A percentile compares a stretch with the other conserved stretches of the same genome.
These are phyloP conservation scores for Teleopsis dalmanni DNA, from an alignment of 1,140 invertebrate species.

Conservation along the genomic window DNA sequence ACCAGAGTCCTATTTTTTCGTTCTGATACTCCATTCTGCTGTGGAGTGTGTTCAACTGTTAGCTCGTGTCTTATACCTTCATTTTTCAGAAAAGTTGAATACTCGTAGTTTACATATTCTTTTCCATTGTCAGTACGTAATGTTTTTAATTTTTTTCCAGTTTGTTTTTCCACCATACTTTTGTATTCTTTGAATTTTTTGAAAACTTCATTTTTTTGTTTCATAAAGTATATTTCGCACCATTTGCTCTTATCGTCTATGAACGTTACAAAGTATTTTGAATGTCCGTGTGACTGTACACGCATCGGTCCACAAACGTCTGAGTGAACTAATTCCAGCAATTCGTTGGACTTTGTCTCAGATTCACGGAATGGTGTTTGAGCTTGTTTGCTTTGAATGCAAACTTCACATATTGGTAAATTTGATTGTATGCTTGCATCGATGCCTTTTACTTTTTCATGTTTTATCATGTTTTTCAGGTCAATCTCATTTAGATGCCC, in stretches of 20 bases:
- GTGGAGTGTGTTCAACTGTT: slow-evolving; percentile 37
- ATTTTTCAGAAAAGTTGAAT: slow-evolving; percentile 20
- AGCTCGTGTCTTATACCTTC: slow-evolving; percentile 36
- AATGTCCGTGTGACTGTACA: slow-evolving; percentile 19
- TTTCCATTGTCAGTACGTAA: slow-evolving; percentile 41
- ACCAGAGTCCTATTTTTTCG: slow-evolving; percentile 17
- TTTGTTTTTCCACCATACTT: slow-evolving; percentile 16
- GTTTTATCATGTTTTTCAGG: background rate
- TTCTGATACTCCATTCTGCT: slow-evolving; percentile 44
- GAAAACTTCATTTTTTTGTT: slow-evolving; percentile 4
- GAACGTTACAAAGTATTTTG: slow-evolving; percentile 30
- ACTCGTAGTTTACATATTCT: slow-evolving; percentile 31
- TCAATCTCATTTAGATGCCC: background rate
- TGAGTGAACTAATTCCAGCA: slow-evolving; percentile 19
- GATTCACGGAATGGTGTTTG: slow-evolving; percentile 4
- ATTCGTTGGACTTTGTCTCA: background rate
- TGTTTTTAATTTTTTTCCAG: slow-evolving; percentile 27
- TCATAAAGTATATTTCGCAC: slow-evolving; percentile 5
- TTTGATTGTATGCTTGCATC: background rate
- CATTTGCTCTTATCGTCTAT: slow-evolving; percentile 8
- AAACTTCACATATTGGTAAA: slow-evolving; percentile 9
- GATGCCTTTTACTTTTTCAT: background rate
- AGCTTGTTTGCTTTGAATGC: slow-evolving; percentile 10
- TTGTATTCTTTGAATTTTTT: no score
- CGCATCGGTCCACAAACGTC: no score